Conservation (phyloP, 2,888 invertebrate genomes). For the Tiliacea aurago region DNA sequence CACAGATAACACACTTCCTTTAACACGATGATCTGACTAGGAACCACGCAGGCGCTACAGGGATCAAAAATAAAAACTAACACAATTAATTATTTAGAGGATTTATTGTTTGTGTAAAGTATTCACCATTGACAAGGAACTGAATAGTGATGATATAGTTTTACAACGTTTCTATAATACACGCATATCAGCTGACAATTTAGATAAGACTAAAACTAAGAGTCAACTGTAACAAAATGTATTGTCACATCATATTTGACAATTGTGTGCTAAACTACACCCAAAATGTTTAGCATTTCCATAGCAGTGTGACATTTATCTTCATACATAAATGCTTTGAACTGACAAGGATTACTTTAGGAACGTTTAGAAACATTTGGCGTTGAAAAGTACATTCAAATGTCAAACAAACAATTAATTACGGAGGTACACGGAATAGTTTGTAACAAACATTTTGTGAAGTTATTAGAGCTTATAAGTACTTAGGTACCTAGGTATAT, state of each 20-base stretch:
- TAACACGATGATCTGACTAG: constrained; percentile 42
- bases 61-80: constrained; percentile 34
- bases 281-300: not conserved
- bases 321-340: not conserved
- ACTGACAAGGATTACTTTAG: not conserved
- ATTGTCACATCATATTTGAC: not conserved
- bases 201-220: not conserved
- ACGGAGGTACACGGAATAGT: not conserved
- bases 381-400: not conserved
- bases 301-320: not conserved
- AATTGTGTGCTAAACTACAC: not conserved
- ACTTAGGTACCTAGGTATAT: not conserved
- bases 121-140: constrained; percentile 34
- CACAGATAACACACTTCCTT: constrained; percentile 47
- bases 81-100: constrained; percentile 11
- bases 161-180: not conserved
- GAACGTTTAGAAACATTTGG: constrained; percentile 5
- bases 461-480: not conserved
- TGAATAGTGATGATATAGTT: constrained; percentile 3
- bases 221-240: too few species aligned
- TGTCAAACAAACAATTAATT: not conserved
- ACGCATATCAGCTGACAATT: not conserved
- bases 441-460: not conserved
- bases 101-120: constrained; percentile 42
- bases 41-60: constrained; percentile 25